phyloP scores from a whole-genome alignment of 2,113 vertebrate genomes.

The Sapajus apella region DNA sequence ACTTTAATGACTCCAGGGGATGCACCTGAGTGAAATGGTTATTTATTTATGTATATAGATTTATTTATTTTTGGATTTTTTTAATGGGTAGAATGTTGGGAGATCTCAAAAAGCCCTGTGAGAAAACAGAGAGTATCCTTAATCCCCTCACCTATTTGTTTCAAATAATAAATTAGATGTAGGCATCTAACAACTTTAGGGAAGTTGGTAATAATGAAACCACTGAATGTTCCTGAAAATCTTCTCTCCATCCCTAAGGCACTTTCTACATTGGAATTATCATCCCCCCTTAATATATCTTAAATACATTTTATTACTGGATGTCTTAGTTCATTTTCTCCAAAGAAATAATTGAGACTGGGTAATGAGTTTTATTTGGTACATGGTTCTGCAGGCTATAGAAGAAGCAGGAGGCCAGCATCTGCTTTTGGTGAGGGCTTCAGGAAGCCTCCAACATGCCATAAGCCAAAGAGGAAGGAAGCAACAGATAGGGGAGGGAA shows the following conservation, averaged over 20 bases:
- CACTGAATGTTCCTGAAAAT: conserved; percentile 33
- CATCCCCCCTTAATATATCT: neutral
- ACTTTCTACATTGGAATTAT: neutral
- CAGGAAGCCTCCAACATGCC: neutral
- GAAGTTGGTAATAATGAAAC: neutral
- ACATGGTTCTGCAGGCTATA: neutral
- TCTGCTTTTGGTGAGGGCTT: neutral
- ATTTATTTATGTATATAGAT: neutral
- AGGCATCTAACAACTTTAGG: conserved; percentile 8
- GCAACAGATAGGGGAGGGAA: neutral
- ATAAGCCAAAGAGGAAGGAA: neutral
- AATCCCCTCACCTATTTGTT: conserved; percentile 33
- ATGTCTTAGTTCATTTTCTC: neutral
- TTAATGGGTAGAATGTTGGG: neutral
- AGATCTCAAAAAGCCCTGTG: neutral
- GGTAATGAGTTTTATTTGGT: neutral
- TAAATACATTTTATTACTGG: conserved; percentile 1
- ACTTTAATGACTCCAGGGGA: neutral
- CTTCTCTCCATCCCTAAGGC: conserved; percentile 26
- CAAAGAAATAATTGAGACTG: neutral
- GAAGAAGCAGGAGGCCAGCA: neutral
- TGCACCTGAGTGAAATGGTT: neutral
- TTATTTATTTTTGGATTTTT: neutral
- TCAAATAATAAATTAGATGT: conserved; percentile 43
- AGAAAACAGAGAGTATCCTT: neutral